Evolutionary conservation across 2,113 vertebrate genomes (phyloP), one percentile per base, ranked within the genome.

Genomic region (Rostratula benghalensis): DNA sequence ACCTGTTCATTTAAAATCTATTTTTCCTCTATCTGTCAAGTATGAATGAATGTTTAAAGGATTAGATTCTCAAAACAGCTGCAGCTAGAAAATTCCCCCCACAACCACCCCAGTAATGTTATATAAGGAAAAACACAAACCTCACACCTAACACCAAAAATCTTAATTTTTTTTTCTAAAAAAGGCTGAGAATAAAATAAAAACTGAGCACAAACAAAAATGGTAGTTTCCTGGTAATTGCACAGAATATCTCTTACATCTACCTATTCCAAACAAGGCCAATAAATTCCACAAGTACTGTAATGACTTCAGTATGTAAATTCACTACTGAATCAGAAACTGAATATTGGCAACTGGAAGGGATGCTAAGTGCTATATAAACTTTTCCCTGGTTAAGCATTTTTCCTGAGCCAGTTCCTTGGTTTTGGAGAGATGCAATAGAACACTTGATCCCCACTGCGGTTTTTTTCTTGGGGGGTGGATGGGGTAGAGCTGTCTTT

Each of bases 401-500:
- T 27, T 70, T 64, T 77, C 39, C 23, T 43, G 20, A 69, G 23
- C 5, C 30, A 37, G 7, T 48, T 88, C 11, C 17, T 89, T 41
- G 7, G 1, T 68, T 76, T 45, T 30, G 27, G 28, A 81, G 31
- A 54, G 13, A 43, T 45, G 11, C 7, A 41, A 9, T 43, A 23
- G 46, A 69, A 20, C 19, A 63, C 5, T 74, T 41, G 11, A 70
- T 39, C 13, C 9, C 13, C 7, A 9, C 14, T 54, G 13, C 8
- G 24, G 33, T 41, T 22, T 9, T 19, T 63, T 35, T n/a, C 13
- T 3, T 3, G 23, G 15, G 4, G 8, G 10, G 22, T 2, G 4
- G 14, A 33, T 17, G 28, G 28, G 28, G 16, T 54, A 7, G 9
- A 2, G 5, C 8, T 65, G 19, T 22, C 18, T 43, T 65, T 69